Conservation (phyloP, 2,113 vertebrate species). For the Fregata magnificens region DNA sequence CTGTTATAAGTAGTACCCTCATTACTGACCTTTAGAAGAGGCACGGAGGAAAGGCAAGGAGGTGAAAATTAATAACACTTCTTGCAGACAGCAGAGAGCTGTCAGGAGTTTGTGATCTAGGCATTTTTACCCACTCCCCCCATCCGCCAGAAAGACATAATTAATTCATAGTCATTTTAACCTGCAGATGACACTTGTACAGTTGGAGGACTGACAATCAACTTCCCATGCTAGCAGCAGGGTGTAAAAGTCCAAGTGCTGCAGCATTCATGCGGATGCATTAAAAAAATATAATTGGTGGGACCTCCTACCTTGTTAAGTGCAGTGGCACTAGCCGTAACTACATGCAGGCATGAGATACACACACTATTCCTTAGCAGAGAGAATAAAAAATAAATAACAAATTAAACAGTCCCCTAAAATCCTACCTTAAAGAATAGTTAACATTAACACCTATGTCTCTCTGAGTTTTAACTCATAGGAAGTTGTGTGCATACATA, state of each 20-base stretch:
- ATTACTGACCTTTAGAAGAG: neutral
- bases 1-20: neutral
- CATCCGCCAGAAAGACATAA: neutral
- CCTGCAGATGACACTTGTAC: neutral
- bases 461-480: neutral
- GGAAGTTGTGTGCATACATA: neutral
- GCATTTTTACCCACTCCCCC: neutral
- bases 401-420: neutral
- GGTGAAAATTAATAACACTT: neutral
- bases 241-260: neutral
- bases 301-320: constrained; percentile 27
- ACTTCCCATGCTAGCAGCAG: neutral
- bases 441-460: neutral
- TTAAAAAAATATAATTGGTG: neutral
- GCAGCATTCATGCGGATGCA: neutral
- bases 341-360: neutral
- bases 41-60: neutral
- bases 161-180: constrained; percentile 46
- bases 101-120: neutral
- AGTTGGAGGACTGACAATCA: constrained; percentile 24
- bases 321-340: neutral
- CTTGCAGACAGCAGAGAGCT: neutral
- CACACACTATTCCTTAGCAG: neutral
- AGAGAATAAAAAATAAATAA: neutral
- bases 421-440: neutral